Base-by-base conservation (phyloP, 1,140 invertebrate species). In the Euglossa dilemma region DNA sequence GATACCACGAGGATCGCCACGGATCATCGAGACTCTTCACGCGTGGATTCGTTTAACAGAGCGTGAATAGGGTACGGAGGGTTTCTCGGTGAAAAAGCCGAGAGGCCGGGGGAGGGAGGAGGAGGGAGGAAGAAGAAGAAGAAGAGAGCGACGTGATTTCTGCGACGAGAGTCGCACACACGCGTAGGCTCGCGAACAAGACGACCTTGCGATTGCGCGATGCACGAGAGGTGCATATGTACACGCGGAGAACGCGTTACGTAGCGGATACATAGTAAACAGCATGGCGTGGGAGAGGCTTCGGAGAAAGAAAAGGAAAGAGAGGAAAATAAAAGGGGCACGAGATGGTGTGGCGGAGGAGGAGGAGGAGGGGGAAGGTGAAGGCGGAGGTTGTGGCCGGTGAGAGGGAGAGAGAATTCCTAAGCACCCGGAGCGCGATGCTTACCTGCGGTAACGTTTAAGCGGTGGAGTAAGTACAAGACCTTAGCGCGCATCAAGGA, bases 401-500 rank as follows among this genome's bases (percentile, higher is more conserved):
- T 3, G 63, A 56, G 63, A 36, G 25, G 43, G 54, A 66, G 72
- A 74, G 78, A 74, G 87, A 86, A 88, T 89, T 89, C 73, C 87
- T 89, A 86, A 89, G 87, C 80, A 86, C 77, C 84, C 80, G 72
- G 73, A 89, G 87, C 86, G 83, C 73, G 72, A 84, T 86, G 88
- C 81, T 88, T 86, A 88, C 81, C 63, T 71, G 85, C 84, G 87
- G 88, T 89, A 90, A 89, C 85, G 90, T 91, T 92, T 87, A 90
- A 90, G 75, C 87, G 86, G 78, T 88, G 85, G 83, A 83, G 85
- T 91, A 91, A 91, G 89, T 90, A 89, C 85, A 89, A 89, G 90
- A 90, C 90, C 91, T 92, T 90, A 91, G 89, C 85, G 87, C 92
- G 88, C 91, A 93, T 93, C 91, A 93, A 93, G 92, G 90, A 93